Evolutionary conservation across 1,140 invertebrate species (phyloP), one percentile per base, ranked within the genome.

Genomic region (Elymnias hypermnestra): DNA sequence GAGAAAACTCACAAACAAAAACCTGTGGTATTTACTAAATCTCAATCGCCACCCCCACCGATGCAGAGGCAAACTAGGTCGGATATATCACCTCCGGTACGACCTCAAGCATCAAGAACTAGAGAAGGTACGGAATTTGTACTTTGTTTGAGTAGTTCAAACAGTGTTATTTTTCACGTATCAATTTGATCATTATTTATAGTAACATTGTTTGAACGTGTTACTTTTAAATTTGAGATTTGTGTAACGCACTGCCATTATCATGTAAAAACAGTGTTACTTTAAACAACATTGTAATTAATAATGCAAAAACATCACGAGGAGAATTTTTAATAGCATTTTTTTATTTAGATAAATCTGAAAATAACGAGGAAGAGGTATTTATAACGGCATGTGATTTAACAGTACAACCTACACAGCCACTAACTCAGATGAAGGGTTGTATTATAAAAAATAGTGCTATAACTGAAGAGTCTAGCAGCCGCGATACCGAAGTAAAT

Each of bases 321-420:
- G n/a, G 4, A 22, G 4, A 10, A 21, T 23, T 23, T 36, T 26
- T 25, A 17, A 21, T 23, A 15, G 22, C 5, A 12, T 45, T 19
- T 33, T 50, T 46, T 44, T 60, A 38, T 60, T 25, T 49, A 66
- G 62, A 61, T 21, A 60, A 38, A 28, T 25, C 36, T 26, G 63
- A 70, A 40, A 47, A 47, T 31, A 65, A 72, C 33, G 63, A 71
- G 4, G 70, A 74, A 5, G 78, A 83, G 50, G 38, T 59, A 42
- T 79, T 69, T 52, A 45, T 83, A 25, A 61, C 62, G 7, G 66
- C 73, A 18, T 71, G 72, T 14, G 75, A 79, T 58, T 60, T 79
- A 53, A 78, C 72, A 9, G 28, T 62, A 17, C 39, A 61, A 37
- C 36, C 66, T 7, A 37, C 36, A 45, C 37, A 46, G 35, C 53